Base-by-base conservation (phyloP, 1,140 invertebrate species). In the Calephelis nemesis region DNA sequence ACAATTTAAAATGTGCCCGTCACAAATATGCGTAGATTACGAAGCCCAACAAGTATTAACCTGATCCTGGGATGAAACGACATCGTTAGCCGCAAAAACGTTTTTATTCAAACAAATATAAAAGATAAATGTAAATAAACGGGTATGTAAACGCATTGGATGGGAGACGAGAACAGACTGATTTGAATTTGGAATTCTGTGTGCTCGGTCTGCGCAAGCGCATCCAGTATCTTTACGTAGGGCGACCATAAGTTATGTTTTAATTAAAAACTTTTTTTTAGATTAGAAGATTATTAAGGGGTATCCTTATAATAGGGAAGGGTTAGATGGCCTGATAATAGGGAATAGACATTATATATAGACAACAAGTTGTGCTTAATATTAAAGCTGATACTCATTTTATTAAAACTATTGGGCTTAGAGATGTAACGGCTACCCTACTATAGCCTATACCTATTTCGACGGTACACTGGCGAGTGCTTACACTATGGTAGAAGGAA, bases 141-240 rank as follows among this genome's bases (percentile, higher is more conserved):
- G 71, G 74, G 76, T 85, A 88, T 88, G 86, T 85, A 82, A 87
- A 77, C 77, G 78, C 76, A 60, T 70, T 64, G 74, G 78, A 76
- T 80, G 74, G 81, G 72, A 49, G 82, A 82, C 79, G 76, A 74
- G 77, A 75, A 74, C 73, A 81, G 86, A 87, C 83, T 87, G 86
- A 88, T 88, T 88, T 88, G 86, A 87, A 89, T 88, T 86, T 82
- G 79, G 85, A 79, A 84, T 83, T 79, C 70, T 74, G 76, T 72
- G 68, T 65, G 69, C 63, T 63, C 49, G 69, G 49, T 65, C n/a
- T 81, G 86, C 81, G 86, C 82, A 45, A 67, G 82, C 81, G 85
- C 85, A 84, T 82, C 81, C 79, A 82, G 52, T 58, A 85, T 83
- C 68, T 65, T 80, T 81, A 83, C 69, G 76, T 79, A 69, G 64